Base-by-base conservation (phyloP, 92 coral and sea anemone genomes). In the Ricordea florida region DNA sequence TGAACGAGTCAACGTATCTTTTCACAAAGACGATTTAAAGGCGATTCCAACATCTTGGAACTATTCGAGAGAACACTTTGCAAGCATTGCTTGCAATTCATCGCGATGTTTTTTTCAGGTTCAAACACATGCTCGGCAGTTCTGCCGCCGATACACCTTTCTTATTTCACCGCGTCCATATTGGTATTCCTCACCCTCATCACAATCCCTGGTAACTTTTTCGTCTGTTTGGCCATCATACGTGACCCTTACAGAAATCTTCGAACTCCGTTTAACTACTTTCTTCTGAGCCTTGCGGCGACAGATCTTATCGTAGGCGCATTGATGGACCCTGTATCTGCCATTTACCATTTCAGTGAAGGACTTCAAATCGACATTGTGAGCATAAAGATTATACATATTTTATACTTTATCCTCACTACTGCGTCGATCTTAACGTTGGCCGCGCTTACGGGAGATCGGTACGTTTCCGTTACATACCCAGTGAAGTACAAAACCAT, bases 261-360 rank as follows among this genome's bases (percentile, higher is more conserved):
- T 3, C 80, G 90, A 49, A 91, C 94, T 13, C 90, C 98, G 15
- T 91, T 91, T 40, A 89, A 86, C 81, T 85, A 72, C 74, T 83
- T 94, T 13, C 66, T 93, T 6, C 30, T 93, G 11, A 87, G 93
- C 61, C 76, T 93, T 15, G 93, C 97, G 2, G 66, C 81, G 6
- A 86, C 98, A 14, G 98, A 94, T 26, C 60, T 94, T n/a, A 40
- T 87, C 0, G 97, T 94, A 4, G 98, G 98, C 23, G 33, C 57
- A 8, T 10, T 91, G 29, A 84, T 91, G 86, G 97, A 94, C 44
- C 89, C 98, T 3, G 66, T 93, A 9, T 80, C 97, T 0, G 81
- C 80, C n/a, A 76, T 82, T 3, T 90, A 75, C 61, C 97, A 93
- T 62, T 20, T 84, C 44, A 60, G 80, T 23, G 96, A 93, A 49